These are phyloP conservation scores for Calyptommatus sinebrachiatus DNA, from an alignment of 2,113 vertebrate genomes.

Conservation along the genomic window DNA sequence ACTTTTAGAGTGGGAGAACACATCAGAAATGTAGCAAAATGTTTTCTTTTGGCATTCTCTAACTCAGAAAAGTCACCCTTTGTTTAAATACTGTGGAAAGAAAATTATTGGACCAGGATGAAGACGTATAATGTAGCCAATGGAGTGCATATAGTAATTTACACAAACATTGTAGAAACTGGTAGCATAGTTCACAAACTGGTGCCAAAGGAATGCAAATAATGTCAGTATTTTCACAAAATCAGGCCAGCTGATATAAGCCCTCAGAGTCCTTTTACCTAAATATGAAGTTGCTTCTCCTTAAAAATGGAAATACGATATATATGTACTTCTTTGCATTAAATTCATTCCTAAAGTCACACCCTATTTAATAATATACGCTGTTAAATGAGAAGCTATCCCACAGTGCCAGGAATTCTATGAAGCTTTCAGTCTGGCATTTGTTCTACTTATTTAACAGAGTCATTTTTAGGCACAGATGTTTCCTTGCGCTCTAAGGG, in stretches of 20 bases:
- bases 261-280: neutral
- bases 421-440: slow-evolving; percentile 5
- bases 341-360: slow-evolving; percentile 11
- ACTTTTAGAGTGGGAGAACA: no score
- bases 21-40: no score
- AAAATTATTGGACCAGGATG: no score
- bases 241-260: slow-evolving; percentile 22
- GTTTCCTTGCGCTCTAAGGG: neutral
- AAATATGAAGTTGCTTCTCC: slow-evolving; percentile 3
- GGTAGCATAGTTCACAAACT: neutral
- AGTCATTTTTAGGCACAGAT: slow-evolving; percentile 24
- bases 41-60: no score
- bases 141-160: no score
- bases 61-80: no score
- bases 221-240: no score
- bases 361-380: slow-evolving; percentile 34
- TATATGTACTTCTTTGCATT: slow-evolving; percentile 17
- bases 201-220: neutral
- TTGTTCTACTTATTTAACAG: slow-evolving; percentile 30
- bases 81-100: no score
- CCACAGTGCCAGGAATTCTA: neutral
- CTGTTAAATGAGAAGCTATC: slow-evolving; percentile 20
- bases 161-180: no score
- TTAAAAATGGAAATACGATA: neutral
- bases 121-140: no score